Base-by-base conservation (phyloP, 2,888 invertebrate genomes). In the Polydrusus cervinus region DNA sequence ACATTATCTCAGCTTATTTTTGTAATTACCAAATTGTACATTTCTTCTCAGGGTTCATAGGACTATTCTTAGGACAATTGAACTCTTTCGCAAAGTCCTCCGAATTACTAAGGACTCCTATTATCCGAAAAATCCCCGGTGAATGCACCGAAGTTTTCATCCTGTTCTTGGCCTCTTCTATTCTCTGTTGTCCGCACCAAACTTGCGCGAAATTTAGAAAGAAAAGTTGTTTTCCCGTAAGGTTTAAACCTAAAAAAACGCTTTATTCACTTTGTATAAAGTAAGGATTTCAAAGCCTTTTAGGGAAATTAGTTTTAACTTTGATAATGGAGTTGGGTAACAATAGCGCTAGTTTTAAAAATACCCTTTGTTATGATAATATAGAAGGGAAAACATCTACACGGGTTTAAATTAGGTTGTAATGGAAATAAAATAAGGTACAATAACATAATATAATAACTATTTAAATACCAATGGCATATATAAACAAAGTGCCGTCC, bases 161-260 rank as follows among this genome's bases (percentile, higher is more conserved):
- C 84, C 94, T 93, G 84, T 93, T 95, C 45, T 92, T 89, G 81
- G 93, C 92, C 2, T 94, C 94, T 87, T 95, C 95, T 1, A 94
- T 94, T 18, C 95, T 89, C 90, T 94, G 93, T 1, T 93, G 92
- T 0, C 95, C 94, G 82, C 94, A 94, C 94, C 94, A 94, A 1
- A 90, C 90, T 88, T 94, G 94, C 0, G 97, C 97, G 86, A 96
- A 97, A 84, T 97, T 97, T 7, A 97, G 88, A 84, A 97, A 97
- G 88, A 97, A 97, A 10, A 97, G 87, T 84, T 97, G 97, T 30
- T 92, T 92, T 67, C 93, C 93, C 1, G 94, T 92, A 86, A 94
- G 89, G 86, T 94, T 91, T 79, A 95, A 85, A 43, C 76, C 80
- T 80, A 55, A 34, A 77, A 74, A 64, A 45, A 55, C 40, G 13